Base-by-base conservation (phyloP, 2,888 invertebrate genomes). In the Himalopsyche tibetana region DNA sequence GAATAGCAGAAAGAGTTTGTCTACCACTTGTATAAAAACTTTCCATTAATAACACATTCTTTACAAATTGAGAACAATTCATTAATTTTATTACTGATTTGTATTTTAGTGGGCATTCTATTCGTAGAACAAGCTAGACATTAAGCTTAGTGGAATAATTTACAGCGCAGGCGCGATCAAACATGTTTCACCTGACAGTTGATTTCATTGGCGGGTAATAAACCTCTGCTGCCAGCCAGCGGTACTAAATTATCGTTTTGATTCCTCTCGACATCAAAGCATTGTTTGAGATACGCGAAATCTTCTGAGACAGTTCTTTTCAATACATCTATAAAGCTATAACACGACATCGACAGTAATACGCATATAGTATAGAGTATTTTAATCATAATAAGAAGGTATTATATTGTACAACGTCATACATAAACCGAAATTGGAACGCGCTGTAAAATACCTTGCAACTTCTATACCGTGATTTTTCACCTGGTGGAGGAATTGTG, bases 81-180 rank as follows among this genome's bases (percentile, higher is more conserved):
- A 85, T 85, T 85, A 85, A 85, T 82, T 80, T 69, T 79, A 85
- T 79, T 55, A 80, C 82, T 74, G 82, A 69, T 51, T 82, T 82
- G 85, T 82, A 85, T 85, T 40, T 51, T 79, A 85, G 80, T 42
- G 80, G 80, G 80, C 36, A 63, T 63, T 63, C 63, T 63, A 63
- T 63, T 63, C 63, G 6, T n/a, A 63, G 63, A 63, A 63, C 19
- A 28, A 63, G 63, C 63, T 28, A 63, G 63, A 63, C 63, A 63
- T 63, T 63, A 63, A 63, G 63, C 19, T 63, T 63, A 19, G 19
- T 63, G 19, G 11, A 63, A 63, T 63, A 63, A 63, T 63, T 63
- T 63, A 63, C 63, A 63, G 11, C 19, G 63, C 19, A 63, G 63
- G 63, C 63, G 63, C 28, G 63, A 63, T 63, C 63, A 63, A 63